Percentiles rank a stretch among this genome's conserved stretches.
Evolutionary conservation across 2,888 invertebrate species (phyloP).

Genomic region (Homarus gammarus): DNA sequence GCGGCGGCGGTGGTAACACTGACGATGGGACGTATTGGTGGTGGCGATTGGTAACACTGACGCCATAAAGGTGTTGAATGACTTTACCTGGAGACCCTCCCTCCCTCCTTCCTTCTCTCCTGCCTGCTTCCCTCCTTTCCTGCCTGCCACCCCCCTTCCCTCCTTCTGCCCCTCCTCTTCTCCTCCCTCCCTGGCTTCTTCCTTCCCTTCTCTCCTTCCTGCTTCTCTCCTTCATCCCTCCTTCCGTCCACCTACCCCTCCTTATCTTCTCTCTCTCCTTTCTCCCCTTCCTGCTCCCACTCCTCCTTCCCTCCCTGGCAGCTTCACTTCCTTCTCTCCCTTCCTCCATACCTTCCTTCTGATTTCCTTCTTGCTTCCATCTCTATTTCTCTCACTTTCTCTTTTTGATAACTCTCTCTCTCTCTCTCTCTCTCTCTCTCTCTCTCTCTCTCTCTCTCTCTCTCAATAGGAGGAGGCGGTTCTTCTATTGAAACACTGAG

Average conservation of each 20-base stretch:
- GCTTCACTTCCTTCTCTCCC: no score
- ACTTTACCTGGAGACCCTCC: not conserved
- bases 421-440: no score
- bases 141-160: not conserved
- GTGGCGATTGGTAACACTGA: not conserved
- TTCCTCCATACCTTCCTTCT: no score
- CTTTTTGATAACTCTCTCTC: no score
- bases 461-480: no score
- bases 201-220: not conserved
- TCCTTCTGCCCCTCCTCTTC: not conserved
- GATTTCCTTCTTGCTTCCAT: no score
- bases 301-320: not conserved
- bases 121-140: not conserved
- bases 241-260: not conserved
- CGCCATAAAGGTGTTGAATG: not conserved
- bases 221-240: not conserved
- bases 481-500: no score
- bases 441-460: no score
- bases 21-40: no score
- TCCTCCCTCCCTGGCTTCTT: not conserved
- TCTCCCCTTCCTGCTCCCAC: not conserved
- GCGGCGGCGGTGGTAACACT: no score
- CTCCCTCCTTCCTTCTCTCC: not conserved
- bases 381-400: no score
- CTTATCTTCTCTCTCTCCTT: not conserved